phyloP scores from a whole-genome alignment of 92 coral and sea anemone species.

The Epizoanthus rinbou region DNA sequence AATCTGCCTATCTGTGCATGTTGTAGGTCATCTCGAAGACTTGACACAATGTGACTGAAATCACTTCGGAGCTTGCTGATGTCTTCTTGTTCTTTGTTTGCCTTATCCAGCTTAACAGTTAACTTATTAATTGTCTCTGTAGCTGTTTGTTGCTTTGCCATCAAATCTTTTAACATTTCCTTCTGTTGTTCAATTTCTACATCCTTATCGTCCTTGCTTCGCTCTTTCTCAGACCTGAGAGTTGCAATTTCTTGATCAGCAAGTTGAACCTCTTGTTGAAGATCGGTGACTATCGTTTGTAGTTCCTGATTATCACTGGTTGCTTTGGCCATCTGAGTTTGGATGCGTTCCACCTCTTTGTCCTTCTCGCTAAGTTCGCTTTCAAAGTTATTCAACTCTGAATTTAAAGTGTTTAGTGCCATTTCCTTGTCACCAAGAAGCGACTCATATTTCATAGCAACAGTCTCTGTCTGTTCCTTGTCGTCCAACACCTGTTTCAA shows the following conservation, averaged over 20 bases:
- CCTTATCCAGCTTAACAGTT: constrained; percentile 37
- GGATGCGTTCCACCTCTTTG: constrained; percentile 32
- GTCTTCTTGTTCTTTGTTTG: constrained; percentile 63
- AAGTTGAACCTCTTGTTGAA: constrained; percentile 25
- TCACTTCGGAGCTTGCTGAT: constrained; percentile 69
- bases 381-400: constrained; percentile 53
- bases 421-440: constrained; percentile 73
- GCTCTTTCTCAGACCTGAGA: constrained; percentile 26
- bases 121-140: constrained; percentile 19
- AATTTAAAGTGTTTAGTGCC: constrained; percentile 50
- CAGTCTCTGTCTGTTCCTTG: constrained; percentile 57
- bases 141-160: constrained; percentile 28
- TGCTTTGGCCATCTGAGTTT: constrained; percentile 24
- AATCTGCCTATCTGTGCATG: constrained; percentile 72
- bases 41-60: constrained; percentile 90
- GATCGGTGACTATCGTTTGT: constrained; percentile 6
- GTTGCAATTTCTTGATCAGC: constrained; percentile 53
- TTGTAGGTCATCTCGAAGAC: constrained; percentile 87
- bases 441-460: constrained; percentile 54
- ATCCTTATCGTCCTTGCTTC: constrained; percentile 31
- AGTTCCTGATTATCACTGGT: constrained; percentile 46
- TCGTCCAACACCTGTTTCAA: constrained; percentile 58
- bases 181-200: constrained; percentile 36
- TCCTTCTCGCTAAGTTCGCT: constrained; percentile 44
- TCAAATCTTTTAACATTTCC: constrained; percentile 41